Conservation (phyloP, 92 coral and sea anemone species). For the Epizoanthus scotinus region DNA sequence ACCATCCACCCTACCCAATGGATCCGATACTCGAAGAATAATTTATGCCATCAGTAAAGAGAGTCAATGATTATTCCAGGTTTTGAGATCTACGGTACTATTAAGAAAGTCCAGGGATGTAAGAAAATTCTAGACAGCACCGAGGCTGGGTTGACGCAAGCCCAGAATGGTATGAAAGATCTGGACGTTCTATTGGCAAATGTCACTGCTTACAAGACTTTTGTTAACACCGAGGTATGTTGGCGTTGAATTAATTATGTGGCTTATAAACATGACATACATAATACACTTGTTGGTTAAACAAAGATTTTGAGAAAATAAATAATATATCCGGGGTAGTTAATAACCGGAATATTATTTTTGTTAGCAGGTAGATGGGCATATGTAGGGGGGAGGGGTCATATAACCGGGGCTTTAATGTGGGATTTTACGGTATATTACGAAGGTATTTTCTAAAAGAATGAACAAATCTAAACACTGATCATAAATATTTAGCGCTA, state of each 20-base stretch:
- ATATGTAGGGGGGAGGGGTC: no score
- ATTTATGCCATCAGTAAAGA: no score
- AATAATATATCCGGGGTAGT: no score
- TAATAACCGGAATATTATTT: no score
- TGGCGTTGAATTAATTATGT: not conserved
- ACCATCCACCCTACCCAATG: no score
- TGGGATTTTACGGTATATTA: no score
- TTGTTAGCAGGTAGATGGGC: no score
- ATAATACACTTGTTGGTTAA: not conserved
- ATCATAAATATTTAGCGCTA: not conserved
- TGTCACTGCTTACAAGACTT: conserved; percentile 31
- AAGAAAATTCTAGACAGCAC: conserved; percentile 36
- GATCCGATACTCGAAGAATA: no score
- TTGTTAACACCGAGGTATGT: conserved; percentile 37
- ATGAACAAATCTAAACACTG: no score
- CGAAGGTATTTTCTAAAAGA: no score
- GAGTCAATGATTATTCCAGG: not conserved
- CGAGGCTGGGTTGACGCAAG: conserved; percentile 7
- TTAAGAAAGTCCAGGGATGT: conserved; percentile 43
- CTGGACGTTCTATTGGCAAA: conserved; percentile 24
- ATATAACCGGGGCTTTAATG: no score
- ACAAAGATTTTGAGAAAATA: not conserved
- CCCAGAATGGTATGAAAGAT: conserved; percentile 28
- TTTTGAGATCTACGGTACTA: conserved; percentile 47
- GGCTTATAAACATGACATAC: no score